Evolutionary conservation across 2,888 invertebrate genomes (phyloP).

Genomic region (Lepidocyrtinus sp.): DNA sequence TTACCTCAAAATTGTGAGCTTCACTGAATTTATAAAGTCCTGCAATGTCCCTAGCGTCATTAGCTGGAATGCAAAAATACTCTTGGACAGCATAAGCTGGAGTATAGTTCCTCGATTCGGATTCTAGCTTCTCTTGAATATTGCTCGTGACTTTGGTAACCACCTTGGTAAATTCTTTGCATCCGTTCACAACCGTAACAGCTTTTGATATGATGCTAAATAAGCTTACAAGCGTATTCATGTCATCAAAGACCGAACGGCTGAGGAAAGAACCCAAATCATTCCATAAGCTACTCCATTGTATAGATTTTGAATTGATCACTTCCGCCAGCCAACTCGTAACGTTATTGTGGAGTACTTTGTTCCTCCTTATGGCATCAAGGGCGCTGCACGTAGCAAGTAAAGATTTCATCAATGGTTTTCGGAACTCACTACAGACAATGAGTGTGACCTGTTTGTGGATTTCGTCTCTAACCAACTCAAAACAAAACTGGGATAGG

Average conservation of each 20-base stretch:
- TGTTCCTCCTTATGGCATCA: no score
- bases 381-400: no score
- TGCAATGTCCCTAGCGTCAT: background rate
- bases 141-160: background rate
- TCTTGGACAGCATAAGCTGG: background rate
- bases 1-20: background rate
- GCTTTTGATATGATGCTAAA: background rate
- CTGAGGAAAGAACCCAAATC: conserved; percentile 19
- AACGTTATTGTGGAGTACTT: no score
- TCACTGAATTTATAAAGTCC: background rate
- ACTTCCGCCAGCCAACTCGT: no score
- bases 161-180: conserved; percentile 22
- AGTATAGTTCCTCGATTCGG: background rate
- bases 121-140: background rate
- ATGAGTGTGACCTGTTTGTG: background rate
- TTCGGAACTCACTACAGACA: no score
- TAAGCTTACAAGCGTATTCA: background rate
- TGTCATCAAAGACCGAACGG: conserved; percentile 2
- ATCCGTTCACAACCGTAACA: conserved; percentile 16
- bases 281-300: conserved; percentile 21
- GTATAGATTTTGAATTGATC: conserved; percentile 1
- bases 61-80: background rate
- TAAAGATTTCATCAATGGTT: no score
- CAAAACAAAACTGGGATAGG: conserved; percentile 28
- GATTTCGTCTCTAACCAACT: conserved; percentile 1